Conservation (phyloP, 2,888 invertebrate species). For the Copidosoma aretas region DNA sequence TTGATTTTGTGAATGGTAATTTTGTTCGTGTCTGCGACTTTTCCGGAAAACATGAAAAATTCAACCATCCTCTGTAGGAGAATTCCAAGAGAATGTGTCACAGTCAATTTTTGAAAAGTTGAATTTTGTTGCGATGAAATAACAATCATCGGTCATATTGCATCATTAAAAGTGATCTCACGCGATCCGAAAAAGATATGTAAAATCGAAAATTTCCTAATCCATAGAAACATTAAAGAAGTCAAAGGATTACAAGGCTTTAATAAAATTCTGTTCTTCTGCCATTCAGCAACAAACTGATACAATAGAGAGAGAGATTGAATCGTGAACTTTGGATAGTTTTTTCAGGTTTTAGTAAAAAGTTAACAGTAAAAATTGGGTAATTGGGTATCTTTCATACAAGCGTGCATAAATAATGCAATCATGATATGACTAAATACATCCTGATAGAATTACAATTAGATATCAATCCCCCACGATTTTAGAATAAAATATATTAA, state of each 20-base stretch:
- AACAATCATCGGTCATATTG: too few species aligned
- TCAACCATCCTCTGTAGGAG: too few species aligned
- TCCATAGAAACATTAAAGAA: constrained; percentile 22
- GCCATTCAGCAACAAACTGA: background rate
- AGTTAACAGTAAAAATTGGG: background rate
- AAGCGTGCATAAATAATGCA: background rate
- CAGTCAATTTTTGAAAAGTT: too few species aligned
- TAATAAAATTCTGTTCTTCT: background rate
- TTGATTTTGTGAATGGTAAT: too few species aligned
- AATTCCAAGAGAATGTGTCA: background rate
- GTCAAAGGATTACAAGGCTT: constrained; percentile 43
- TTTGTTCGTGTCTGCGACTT: too few species aligned
- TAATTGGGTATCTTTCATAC: background rate
- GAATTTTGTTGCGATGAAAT: too few species aligned
- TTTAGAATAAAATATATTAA: constrained; percentile 7
- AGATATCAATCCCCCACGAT: background rate
- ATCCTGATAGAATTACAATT: constrained; percentile 6
- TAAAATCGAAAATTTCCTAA: too few species aligned
- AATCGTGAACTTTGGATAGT: background rate
- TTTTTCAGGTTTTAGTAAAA: background rate
- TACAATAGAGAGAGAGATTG: background rate
- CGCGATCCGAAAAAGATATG: constrained; percentile 33
- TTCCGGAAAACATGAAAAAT: background rate
- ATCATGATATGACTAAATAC: background rate
- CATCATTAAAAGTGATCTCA: too few species aligned